Percentiles rank a stretch among this genome's conserved stretches.
Evolutionary conservation across 2,113 vertebrate species (phyloP).

Genomic region (Heloderma charlesbogerti): DNA sequence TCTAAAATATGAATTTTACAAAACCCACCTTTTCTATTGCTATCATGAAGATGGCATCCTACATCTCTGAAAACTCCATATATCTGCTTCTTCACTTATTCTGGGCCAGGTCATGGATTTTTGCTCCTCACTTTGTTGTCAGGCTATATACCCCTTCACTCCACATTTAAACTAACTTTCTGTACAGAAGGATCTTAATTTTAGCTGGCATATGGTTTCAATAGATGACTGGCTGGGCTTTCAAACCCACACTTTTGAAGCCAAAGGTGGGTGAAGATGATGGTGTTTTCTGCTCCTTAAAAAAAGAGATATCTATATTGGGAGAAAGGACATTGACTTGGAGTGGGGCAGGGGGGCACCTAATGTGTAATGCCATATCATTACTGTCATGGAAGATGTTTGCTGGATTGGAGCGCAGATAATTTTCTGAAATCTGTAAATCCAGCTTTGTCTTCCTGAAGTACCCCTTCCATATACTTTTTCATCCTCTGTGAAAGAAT

Average conservation of each 20-base stretch:
- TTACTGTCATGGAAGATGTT: background rate
- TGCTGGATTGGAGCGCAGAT: background rate
- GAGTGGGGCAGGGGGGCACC: background rate
- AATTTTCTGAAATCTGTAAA: background rate
- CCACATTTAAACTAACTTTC: background rate
- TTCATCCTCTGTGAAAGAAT: background rate
- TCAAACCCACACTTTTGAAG: background rate
- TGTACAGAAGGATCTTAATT: background rate
- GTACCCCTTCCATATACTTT: background rate
- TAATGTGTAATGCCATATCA: background rate
- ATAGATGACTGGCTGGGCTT: background rate
- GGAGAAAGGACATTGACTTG: background rate
- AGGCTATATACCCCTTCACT: background rate
- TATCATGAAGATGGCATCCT: background rate
- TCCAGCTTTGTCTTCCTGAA: background rate
- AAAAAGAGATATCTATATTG: background rate
- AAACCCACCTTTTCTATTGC: background rate
- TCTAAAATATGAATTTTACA: background rate
- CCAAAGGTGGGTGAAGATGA: background rate
- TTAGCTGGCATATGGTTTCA: background rate
- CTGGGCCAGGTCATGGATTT: background rate
- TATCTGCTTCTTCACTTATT: background rate
- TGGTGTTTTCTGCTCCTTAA: background rate
- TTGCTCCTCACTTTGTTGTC: background rate
- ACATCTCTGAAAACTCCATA: background rate